Conservation (phyloP, 2,888 invertebrate species). For the Phortica magna region DNA sequence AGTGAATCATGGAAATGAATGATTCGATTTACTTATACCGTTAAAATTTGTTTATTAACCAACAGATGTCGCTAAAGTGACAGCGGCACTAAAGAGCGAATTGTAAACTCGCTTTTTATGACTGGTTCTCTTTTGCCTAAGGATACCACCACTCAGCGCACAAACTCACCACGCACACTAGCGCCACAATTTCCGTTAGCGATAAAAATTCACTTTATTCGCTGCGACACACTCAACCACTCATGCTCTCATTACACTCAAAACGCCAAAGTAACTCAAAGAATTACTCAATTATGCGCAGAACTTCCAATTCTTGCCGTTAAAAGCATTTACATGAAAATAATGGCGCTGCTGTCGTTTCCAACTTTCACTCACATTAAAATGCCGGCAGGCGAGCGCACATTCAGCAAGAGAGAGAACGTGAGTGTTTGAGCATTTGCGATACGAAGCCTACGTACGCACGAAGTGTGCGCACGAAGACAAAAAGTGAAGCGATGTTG, state of each 20-base stretch:
- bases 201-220: neutral
- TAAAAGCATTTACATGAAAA: neutral
- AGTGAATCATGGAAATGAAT: too few species aligned
- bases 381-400: slow-evolving; percentile 36
- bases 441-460: too few species aligned
- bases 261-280: neutral
- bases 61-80: too few species aligned
- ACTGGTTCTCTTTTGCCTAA: too few species aligned
- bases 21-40: too few species aligned
- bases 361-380: slow-evolving; percentile 7
- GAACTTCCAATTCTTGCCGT: neutral
- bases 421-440: slow-evolving; percentile 33
- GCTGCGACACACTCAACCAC: neutral
- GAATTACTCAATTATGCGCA: neutral
- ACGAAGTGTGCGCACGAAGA: slow-evolving; percentile 2
- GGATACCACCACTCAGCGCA: neutral
- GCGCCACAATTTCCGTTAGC: slow-evolving; percentile 4
- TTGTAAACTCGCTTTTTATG: too few species aligned
- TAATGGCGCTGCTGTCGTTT: neutral
- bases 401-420: slow-evolving; percentile 25
- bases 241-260: neutral
- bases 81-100: too few species aligned
- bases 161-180: slow-evolving; percentile 8
- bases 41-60: too few species aligned
- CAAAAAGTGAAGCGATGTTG: slow-evolving; percentile 46